Conservation (phyloP, 2,113 vertebrate genomes). For the Myodes glareolus region DNA sequence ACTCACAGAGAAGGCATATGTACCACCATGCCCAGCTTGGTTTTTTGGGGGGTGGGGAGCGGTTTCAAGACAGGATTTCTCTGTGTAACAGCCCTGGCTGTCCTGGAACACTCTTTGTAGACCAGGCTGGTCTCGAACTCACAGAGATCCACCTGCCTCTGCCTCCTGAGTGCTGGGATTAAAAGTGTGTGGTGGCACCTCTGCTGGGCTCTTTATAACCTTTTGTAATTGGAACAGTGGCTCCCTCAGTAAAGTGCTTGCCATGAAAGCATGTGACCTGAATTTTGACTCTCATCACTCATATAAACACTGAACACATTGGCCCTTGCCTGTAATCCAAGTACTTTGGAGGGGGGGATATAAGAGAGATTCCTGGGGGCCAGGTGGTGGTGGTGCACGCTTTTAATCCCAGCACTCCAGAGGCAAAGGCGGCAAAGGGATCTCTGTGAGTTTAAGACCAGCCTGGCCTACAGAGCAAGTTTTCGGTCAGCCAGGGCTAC, state of each 20-base stretch:
- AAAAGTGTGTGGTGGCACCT: too few species aligned
- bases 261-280: background rate
- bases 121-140: too few species aligned
- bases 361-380: background rate
- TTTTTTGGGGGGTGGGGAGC: background rate
- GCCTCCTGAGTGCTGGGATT: too few species aligned
- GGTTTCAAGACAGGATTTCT: too few species aligned
- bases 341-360: background rate
- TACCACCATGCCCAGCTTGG: background rate
- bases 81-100: too few species aligned
- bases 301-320: background rate
- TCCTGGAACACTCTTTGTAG: too few species aligned
- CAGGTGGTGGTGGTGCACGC: background rate
- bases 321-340: background rate
- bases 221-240: background rate
- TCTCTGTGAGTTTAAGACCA: background rate
- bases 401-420: background rate
- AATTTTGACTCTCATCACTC: background rate
- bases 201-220: too few species aligned
- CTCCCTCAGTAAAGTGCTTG: background rate
- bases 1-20: background rate
- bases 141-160: too few species aligned
- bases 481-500: background rate
- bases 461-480: background rate
- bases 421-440: background rate